Evolutionary conservation across 2,797 vertebrate genomes (phyloP).

Genomic region (Parauchenoglanis punctatus): DNA sequence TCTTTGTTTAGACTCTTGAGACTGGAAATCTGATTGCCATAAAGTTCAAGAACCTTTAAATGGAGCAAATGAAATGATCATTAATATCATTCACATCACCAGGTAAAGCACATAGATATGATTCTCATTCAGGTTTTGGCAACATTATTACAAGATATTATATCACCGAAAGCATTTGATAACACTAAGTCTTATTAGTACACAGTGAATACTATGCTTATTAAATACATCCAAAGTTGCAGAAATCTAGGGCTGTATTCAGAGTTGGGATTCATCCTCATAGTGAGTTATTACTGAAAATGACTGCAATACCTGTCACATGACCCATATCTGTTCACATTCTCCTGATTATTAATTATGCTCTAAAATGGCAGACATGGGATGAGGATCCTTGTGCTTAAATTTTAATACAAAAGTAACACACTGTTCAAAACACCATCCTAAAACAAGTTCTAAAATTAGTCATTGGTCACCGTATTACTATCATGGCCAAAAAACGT

Average conservation of each 20-base stretch:
- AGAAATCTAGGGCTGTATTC: background rate
- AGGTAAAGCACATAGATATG: background rate
- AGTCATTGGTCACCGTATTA: background rate
- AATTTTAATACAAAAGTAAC: background rate
- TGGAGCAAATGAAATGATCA: background rate
- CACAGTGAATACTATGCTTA: background rate
- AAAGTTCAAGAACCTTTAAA: constrained; percentile 84
- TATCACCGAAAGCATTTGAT: background rate
- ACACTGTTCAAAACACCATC: background rate
- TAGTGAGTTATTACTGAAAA: background rate
- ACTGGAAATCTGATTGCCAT: constrained; percentile 74
- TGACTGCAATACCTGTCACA: background rate
- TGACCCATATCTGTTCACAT: background rate
- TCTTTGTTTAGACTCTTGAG: constrained; percentile 68
- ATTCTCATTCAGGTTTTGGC: background rate
- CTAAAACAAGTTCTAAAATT: background rate
- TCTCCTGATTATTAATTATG: background rate
- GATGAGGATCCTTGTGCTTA: background rate
- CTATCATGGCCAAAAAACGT: background rate
- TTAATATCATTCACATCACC: background rate
- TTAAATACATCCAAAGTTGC: background rate
- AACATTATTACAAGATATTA: background rate
- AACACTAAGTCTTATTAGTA: background rate
- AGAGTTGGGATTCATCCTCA: background rate
- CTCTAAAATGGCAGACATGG: background rate